Conservation (phyloP, 2,113 vertebrate genomes). For the Apaloderma vittatum region DNA sequence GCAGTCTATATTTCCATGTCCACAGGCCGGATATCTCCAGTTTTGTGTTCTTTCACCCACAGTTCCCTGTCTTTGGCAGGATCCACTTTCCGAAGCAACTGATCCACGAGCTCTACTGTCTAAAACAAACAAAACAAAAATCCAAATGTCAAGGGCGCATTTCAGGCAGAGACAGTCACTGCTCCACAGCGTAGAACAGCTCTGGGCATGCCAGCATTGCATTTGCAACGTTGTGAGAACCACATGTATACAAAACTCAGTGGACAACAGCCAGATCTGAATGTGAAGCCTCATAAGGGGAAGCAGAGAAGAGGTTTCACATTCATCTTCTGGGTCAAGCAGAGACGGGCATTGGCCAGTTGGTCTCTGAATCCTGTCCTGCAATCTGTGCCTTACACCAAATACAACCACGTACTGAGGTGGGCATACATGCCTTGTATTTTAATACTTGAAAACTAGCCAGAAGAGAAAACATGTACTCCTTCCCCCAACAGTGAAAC, state of each 20-base stretch:
- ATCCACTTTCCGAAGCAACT: constrained; percentile 94
- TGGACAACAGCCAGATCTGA: background rate
- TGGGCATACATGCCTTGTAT: rapidly evolving
- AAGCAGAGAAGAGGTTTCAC: background rate
- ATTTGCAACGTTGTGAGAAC: background rate
- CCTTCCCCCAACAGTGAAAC: background rate
- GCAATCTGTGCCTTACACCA: background rate
- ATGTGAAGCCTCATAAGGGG: background rate
- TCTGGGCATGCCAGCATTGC: background rate
- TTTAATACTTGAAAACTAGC: background rate
- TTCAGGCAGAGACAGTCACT: background rate
- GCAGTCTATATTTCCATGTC: constrained; percentile 92
- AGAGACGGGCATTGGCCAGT: background rate
- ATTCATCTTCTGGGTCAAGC: background rate
- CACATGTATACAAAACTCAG: rapidly evolving
- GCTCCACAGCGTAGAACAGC: background rate
- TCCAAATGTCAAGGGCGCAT: background rate
- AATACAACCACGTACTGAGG: background rate
- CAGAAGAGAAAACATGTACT: background rate
- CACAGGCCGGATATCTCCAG: constrained; percentile 92
- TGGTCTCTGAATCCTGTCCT: background rate
- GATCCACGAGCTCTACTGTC: constrained; percentile 97
- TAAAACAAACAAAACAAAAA: constrained; percentile 74
- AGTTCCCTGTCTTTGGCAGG: constrained; percentile 93
- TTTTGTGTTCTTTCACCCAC: constrained; percentile 97